Evolutionary conservation across 1,140 invertebrate species (phyloP), one percentile per base, ranked within the genome.

Genomic region (Leptinotarsa lineolata): DNA sequence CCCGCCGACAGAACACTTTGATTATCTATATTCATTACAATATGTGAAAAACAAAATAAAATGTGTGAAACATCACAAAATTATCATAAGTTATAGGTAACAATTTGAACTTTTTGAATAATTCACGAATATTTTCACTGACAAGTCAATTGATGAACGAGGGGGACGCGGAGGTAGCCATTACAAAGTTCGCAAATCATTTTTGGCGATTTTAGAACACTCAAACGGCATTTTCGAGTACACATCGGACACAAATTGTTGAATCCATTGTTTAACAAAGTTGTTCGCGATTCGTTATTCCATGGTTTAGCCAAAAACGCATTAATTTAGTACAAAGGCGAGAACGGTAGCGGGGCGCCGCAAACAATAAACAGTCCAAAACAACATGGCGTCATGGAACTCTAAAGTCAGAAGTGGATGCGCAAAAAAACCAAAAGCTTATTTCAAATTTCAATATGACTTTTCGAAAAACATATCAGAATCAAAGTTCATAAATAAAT

Each of bases 131-230:
- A 77, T 76, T 71, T 78, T 73, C 80, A 85, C 86, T 88, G 87
- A 88, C 87, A 88, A 64, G 30, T 39, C 30, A 39, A 39, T 39
- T 39, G 30, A 39, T 39, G 67, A 63, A 44, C 87, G 85, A 87
- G 87, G 88, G 88, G 87, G 88, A 87, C 87, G 87, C 87, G 88
- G 86, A 87, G 86, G 85, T 87, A 87, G 88, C 88, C 88, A 89
- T 89, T 88, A 87, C 85, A 87, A 74, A 39, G 70, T 76, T 70
- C 58, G 48, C 72, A 76, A 54, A 70, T 21, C 20, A 68, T 79
- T 76, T 74, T 48, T 44, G 63, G 64, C 15, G 60, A 59, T 39
- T 20, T 20, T 8, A n/a, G 18, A 59, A n/a, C n/a, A 39, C 4
- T 63, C 54, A 61, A 39, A 12, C 11, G 16, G 11, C 18, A n/a